These are phyloP conservation scores for Caenorhabditis virilis DNA, from an alignment of 2,888 invertebrate genomes.

Conservation along the genomic window DNA sequence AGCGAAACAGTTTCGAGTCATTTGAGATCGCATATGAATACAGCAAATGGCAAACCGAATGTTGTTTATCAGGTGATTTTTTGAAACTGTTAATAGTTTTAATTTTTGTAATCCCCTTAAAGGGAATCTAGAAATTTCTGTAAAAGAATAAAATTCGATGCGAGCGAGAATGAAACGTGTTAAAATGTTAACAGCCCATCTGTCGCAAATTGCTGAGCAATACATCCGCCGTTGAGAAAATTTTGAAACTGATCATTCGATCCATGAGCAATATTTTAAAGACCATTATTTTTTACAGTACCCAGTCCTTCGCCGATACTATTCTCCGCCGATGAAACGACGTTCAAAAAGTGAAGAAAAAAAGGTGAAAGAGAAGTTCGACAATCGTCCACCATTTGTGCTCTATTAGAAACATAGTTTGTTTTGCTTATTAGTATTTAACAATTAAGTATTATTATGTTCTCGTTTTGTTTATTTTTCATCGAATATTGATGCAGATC, in stretches of 20 bases:
- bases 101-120: no score
- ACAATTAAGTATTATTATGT: no score
- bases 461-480: no score
- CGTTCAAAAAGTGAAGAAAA: constrained; percentile 29
- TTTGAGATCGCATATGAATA: constrained; percentile 26
- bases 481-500: no score
- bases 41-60: constrained; percentile 21
- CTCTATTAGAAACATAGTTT: constrained; percentile 8
- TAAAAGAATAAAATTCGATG: background rate
- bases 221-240: no score
- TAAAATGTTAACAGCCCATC: background rate
- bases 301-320: constrained; percentile 9
- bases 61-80: constrained; percentile 25
- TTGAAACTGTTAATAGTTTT: no score
- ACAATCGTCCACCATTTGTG: constrained; percentile 26
- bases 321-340: constrained; percentile 26
- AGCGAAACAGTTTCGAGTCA: constrained; percentile 24
- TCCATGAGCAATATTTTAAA: no score
- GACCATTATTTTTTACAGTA: constrained; percentile 26
- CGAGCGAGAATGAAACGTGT: no score
- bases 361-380: constrained; percentile 9
- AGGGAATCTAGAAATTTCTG: background rate
- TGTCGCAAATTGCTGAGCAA: no score
- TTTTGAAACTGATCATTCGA: no score
- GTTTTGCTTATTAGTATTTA: no score